These are phyloP conservation scores for Naso thynnoides DNA, from an alignment of 2,797 vertebrate species.

Conservation along the genomic window DNA sequence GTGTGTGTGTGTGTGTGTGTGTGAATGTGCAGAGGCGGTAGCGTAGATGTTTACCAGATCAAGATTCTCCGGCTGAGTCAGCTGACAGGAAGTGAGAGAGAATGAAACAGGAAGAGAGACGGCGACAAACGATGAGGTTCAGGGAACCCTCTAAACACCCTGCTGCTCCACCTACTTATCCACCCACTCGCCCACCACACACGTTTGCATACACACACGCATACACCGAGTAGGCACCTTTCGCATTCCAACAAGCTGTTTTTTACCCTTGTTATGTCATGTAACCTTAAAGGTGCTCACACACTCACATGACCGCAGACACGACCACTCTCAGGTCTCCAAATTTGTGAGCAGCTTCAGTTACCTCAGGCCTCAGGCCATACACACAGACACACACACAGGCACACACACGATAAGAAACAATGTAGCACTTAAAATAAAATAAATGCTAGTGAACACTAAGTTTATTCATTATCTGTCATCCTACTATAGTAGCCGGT, in stretches of 20 bases:
- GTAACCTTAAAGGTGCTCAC: slow-evolving; percentile 28
- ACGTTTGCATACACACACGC: not conserved
- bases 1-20: slow-evolving; percentile 1
- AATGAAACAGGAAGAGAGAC: slow-evolving; percentile 80
- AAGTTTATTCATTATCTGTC: not conserved
- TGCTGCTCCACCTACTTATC: slow-evolving; percentile 56
- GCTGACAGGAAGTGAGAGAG: slow-evolving; percentile 85
- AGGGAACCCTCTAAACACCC: slow-evolving; percentile 85
- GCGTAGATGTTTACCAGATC: slow-evolving; percentile 77
- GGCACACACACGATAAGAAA: slow-evolving; percentile 3
- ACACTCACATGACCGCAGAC: slow-evolving; percentile 29
- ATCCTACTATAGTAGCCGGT: not conserved
- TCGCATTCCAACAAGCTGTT: slow-evolving; percentile 3
- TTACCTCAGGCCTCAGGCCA: too few species aligned
- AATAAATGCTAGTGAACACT: not conserved
- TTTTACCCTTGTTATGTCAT: slow-evolving; percentile 34
- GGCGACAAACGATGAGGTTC: slow-evolving; percentile 76
- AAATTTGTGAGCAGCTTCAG: not conserved
- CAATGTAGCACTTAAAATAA: not conserved
- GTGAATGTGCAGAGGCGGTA: slow-evolving; percentile 23
- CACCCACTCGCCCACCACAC: slow-evolving; percentile 29
- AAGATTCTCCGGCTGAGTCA: slow-evolving; percentile 80
- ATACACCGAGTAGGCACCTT: not conserved
- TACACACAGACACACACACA: slow-evolving; percentile 24
- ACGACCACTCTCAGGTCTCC: slow-evolving; percentile 16